Base-by-base conservation (phyloP, 2,797 vertebrate species). In the Octomys mimax region DNA sequence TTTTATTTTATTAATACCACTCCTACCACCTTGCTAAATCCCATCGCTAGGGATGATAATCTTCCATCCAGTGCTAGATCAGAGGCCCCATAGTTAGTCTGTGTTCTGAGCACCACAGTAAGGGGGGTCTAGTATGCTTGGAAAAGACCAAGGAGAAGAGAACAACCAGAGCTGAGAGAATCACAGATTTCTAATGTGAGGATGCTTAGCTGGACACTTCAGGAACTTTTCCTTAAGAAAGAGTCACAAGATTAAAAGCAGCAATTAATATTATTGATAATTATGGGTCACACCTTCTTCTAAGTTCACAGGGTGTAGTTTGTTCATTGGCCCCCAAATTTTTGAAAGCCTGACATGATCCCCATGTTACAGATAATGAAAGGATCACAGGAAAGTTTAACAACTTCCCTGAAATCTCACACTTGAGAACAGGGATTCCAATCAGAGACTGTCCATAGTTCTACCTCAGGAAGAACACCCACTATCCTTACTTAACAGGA, bases 351-450 rank as follows among this genome's bases (percentile, higher is more conserved):
- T 71, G 57, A 59, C 36, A 90, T 46, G 36, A 39, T 87, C 16
- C 7, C 31, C 59, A 46, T 84, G 78, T 85, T 92, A 77, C 26
- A 88, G 82, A 85, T 64, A 81, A 91, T n/a, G 59, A 92, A 61
- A 79, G 18, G 33, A 28, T 79, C 31, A 18, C 24, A 26, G 39
- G 16, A 31, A 84, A 36, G 42, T 68, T 82, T 86, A 81, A 19
- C 39, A 19, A 79, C 42, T 84, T 57, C 14, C 21, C 16, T n/a
- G 36, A 61, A 79, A 9, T 92, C 68, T 86, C 6, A 28, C 39
- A 33, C 80, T 52, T 93, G 39, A 33, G 57, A 89, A 54, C 52
- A 77, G 21, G 22, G 33, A 71, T 82, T 79, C 87, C 91, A 83
- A 89, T 14, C 70, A 71, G 42, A 13, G 59, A 52, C 24, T 12